phyloP scores from a whole-genome alignment of 2,113 vertebrate species.

The Brevimyrus niger region DNA sequence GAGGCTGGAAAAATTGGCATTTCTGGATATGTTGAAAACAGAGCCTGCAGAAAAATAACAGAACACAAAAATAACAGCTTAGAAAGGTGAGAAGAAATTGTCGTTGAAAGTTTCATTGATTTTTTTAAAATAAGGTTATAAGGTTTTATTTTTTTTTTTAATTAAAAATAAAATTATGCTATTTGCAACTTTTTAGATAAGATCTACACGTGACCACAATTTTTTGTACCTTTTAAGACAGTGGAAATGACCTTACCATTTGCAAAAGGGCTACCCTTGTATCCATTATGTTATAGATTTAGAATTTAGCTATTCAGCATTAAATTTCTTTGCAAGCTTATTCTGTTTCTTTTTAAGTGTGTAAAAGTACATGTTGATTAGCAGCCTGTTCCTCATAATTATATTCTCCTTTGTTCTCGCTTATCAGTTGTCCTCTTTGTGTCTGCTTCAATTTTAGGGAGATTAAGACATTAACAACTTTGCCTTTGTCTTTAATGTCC shows the following conservation, averaged over 20 bases:
- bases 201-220: neutral
- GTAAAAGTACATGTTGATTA: neutral
- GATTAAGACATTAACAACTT: neutral
- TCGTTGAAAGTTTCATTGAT: neutral
- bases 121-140: no score
- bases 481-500: neutral
- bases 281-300: neutral
- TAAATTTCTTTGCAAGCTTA: neutral
- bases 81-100: neutral
- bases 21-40: conserved; percentile 58
- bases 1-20: conserved; percentile 59
- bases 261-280: neutral
- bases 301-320: neutral
- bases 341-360: neutral
- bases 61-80: conserved; percentile 10
- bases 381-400: neutral
- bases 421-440: neutral
- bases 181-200: neutral
- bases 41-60: conserved; percentile 56
- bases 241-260: neutral
- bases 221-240: neutral
- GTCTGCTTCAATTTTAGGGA: neutral
- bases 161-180: neutral
- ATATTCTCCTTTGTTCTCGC: neutral
- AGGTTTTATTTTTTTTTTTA: no score